Evolutionary conservation across 2,888 invertebrate species (phyloP).

Genomic region (Drosophila atripex): DNA sequence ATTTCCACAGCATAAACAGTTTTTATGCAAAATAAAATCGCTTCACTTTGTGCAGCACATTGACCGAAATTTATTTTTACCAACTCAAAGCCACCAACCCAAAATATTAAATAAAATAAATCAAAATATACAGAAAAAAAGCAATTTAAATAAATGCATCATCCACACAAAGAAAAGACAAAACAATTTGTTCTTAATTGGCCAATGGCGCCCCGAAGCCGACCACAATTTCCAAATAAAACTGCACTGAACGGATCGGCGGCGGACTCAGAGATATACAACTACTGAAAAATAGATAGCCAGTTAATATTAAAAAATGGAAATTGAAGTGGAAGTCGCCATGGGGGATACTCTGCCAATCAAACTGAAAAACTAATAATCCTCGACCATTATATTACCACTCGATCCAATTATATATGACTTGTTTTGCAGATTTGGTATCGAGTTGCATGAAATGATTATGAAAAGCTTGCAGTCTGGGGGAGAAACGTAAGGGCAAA

Average conservation of each 20-base stretch:
- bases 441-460: conserved; percentile 15
- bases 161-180: conserved; percentile 24
- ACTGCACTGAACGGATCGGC: conserved; percentile 8
- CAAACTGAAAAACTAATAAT: neutral
- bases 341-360: conserved; percentile 23
- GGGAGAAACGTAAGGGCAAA: conserved; percentile 15
- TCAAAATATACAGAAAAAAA: conserved; percentile 37
- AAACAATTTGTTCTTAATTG: conserved; percentile 57
- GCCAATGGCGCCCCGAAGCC: conserved; percentile 41
- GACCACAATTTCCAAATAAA: conserved; percentile 39
- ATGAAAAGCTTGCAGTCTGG: conserved; percentile 3
- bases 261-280: conserved; percentile 7
- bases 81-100: conserved; percentile 1
- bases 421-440: conserved; percentile 9
- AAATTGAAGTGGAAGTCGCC: conserved; percentile 23
- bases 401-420: conserved; percentile 8
- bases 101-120: conserved; percentile 32
- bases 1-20: conserved; percentile 67
- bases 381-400: neutral
- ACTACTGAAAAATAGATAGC: conserved; percentile 21
- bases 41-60: conserved; percentile 54
- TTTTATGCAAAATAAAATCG: conserved; percentile 54
- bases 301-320: conserved; percentile 33
- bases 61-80: conserved; percentile 55
- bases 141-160: conserved; percentile 18